Conservation (phyloP, 1,140 invertebrate species). For the Pollicipes pollicipes region DNA sequence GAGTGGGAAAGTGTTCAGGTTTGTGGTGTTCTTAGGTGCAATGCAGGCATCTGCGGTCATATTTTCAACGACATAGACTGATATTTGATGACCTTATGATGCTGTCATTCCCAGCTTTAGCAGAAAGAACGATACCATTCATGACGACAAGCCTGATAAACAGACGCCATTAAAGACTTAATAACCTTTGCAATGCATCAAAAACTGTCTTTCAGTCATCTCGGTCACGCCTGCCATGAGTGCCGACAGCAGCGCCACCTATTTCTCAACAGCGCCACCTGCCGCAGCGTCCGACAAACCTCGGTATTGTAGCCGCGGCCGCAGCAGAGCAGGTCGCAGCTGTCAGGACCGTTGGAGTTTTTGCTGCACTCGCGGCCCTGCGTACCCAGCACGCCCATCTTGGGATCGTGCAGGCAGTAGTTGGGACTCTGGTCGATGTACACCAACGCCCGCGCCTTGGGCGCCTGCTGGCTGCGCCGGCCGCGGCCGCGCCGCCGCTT, state of each 20-base stretch:
- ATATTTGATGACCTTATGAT: neutral
- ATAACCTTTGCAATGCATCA: too few species aligned
- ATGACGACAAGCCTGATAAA: too few species aligned
- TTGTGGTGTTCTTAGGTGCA: neutral
- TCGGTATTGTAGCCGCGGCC: slow-evolving; percentile 43
- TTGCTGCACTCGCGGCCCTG: slow-evolving; percentile 38
- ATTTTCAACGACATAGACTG: too few species aligned
- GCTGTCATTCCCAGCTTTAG: too few species aligned
- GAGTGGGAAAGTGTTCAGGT: too few species aligned
- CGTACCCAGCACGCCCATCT: slow-evolving; percentile 54
- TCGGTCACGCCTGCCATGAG: too few species aligned
- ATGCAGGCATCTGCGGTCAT: neutral
- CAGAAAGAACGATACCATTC: too few species aligned
- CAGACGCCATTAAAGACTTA: too few species aligned
- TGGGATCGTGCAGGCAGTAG: slow-evolving; percentile 74
- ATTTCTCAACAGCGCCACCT: too few species aligned
- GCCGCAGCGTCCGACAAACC: too few species aligned
- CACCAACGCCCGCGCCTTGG: slow-evolving; percentile 37
- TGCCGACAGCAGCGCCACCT: too few species aligned
- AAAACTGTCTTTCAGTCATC: too few species aligned
- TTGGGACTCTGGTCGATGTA: slow-evolving; percentile 79
- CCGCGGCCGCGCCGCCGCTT: neutral
- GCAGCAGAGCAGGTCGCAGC: slow-evolving; percentile 43
- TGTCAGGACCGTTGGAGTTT: slow-evolving; percentile 43
- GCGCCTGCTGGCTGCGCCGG: neutral